Evolutionary conservation across 2,888 invertebrate genomes (phyloP).

Genomic region (Melieria crassipennis): DNA sequence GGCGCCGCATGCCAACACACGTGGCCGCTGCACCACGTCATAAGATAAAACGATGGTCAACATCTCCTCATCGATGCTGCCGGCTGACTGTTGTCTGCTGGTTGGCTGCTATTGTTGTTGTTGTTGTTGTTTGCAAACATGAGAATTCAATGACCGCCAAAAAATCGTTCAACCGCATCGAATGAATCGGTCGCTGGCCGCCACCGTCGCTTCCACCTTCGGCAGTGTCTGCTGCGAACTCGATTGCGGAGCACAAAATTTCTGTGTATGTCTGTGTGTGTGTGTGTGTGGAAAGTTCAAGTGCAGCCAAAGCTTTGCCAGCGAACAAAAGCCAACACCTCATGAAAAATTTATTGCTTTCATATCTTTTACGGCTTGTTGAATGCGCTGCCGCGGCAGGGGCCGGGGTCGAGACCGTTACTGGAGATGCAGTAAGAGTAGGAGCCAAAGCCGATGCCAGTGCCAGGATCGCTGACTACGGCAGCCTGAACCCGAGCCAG

Average conservation of each 20-base stretch:
- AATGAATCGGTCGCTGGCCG: neutral
- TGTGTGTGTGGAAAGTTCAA: constrained; percentile 43
- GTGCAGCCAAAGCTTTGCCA: constrained; percentile 44
- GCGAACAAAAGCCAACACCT: constrained; percentile 62
- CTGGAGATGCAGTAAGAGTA: constrained; percentile 23
- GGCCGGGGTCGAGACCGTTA: constrained; percentile 10
- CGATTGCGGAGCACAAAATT: no score
- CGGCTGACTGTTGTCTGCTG: no score
- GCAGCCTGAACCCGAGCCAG: no score
- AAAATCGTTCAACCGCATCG: constrained; percentile 41
- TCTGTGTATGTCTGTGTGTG: neutral
- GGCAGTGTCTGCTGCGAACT: neutral
- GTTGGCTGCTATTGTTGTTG: no score
- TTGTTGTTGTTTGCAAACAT: neutral
- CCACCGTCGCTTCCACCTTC: neutral
- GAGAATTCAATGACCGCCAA: constrained; percentile 41
- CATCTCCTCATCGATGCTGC: no score
- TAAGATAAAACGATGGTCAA: no score
- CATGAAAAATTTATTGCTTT: constrained; percentile 62
- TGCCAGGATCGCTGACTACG: no score
- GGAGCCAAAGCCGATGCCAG: constrained; percentile 16
- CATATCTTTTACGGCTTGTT: constrained; percentile 64
- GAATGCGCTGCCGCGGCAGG: constrained; percentile 54
- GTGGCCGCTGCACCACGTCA: no score
- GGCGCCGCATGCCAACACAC: no score